A percentile compares a stretch with the other conserved stretches of the same genome.
Evolutionary conservation across 2,797 vertebrate species (phyloP).

Genomic region (Thamnophis elegans): DNA sequence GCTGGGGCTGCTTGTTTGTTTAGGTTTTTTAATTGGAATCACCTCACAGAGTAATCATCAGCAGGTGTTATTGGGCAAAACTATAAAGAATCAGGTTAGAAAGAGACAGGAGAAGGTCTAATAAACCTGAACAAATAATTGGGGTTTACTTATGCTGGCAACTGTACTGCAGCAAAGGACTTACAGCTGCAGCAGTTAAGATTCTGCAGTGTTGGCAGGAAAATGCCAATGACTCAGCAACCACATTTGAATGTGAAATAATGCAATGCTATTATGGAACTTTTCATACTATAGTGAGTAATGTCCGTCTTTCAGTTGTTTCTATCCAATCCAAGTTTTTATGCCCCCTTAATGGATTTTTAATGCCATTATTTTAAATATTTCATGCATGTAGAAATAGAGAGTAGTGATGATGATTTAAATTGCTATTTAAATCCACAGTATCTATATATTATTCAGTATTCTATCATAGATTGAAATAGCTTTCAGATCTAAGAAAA

Average conservation of each 20-base stretch:
- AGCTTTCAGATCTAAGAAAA: neutral
- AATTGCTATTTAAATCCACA: neutral
- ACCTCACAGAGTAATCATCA: constrained; percentile 1
- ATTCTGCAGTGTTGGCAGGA: constrained; percentile 54
- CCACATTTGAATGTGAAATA: constrained; percentile 38
- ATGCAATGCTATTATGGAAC: constrained; percentile 19
- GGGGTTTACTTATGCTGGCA: constrained; percentile 21
- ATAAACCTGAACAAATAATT: constrained; percentile 12
- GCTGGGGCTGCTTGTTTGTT: neutral
- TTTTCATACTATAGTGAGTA: constrained; percentile 8
- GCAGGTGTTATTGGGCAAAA: neutral
- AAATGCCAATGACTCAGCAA: constrained; percentile 57
- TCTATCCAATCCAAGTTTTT: constrained; percentile 16
- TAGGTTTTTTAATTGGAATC: constrained; percentile 14
- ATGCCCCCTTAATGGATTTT: neutral
- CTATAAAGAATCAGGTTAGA: constrained; percentile 33
- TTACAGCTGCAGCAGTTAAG: constrained; percentile 39
- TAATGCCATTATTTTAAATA: neutral
- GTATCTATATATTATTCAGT: neutral
- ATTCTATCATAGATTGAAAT: neutral
- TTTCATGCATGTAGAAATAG: neutral
- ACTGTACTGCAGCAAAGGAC: neutral
- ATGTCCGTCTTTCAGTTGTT: neutral
- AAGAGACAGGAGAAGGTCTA: neutral
- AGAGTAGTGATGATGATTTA: neutral